phyloP scores from a whole-genome alignment of 2,888 invertebrate genomes.

The Petrolisthes cinctipes region DNA sequence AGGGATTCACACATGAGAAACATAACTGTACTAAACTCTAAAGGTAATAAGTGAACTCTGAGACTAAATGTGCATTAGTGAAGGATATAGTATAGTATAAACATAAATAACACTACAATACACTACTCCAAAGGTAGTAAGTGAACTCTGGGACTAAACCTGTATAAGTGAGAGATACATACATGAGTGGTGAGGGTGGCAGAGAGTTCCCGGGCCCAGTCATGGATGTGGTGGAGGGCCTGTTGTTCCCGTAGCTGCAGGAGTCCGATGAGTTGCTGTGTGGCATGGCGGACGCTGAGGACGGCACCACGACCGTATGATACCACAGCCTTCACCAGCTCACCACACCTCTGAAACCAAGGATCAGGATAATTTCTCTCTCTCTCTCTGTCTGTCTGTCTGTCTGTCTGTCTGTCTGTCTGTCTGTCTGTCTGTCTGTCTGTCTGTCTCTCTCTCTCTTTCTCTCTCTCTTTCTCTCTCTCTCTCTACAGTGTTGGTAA shows the following conservation, averaged over 20 bases:
- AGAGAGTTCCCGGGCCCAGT: neutral
- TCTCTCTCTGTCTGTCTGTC: neutral
- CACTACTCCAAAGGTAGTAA: too few species aligned
- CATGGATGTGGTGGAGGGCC: neutral
- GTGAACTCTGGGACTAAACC: too few species aligned
- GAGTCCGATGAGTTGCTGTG: conserved; percentile 2
- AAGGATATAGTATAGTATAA: too few species aligned
- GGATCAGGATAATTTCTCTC: neutral
- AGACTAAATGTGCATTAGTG: too few species aligned
- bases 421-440: neutral
- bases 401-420: neutral
- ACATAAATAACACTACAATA: too few species aligned
- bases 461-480: neutral
- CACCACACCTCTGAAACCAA: neutral
- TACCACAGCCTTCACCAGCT: neutral
- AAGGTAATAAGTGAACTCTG: neutral
- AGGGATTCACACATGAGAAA: neutral
- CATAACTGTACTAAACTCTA: neutral
- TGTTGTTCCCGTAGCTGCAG: conserved; percentile 21
- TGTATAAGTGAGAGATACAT: neutral
- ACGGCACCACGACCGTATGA: neutral
- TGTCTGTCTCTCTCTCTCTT: neutral
- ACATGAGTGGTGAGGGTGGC: neutral
- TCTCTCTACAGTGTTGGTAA: too few species aligned
- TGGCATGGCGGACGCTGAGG: neutral